Evolutionary conservation across 2,888 invertebrate species (phyloP).

Genomic region (Cheilosia vulpina): DNA sequence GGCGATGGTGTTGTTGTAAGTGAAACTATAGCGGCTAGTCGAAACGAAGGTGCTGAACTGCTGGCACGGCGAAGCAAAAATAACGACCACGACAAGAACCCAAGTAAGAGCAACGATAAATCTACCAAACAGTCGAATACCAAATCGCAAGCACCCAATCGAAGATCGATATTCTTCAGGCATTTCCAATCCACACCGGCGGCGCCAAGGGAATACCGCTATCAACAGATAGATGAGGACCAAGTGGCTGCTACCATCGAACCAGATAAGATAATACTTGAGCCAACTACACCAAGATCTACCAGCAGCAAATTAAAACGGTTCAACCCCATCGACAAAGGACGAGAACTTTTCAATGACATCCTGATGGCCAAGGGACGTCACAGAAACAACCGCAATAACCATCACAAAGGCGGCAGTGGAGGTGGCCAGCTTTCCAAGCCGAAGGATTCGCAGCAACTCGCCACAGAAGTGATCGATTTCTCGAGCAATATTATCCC

Average conservation of each 20-base stretch:
- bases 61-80: conserved; percentile 64
- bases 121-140: conserved; percentile 47
- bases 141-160: conserved; percentile 45
- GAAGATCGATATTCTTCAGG: conserved; percentile 61
- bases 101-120: conserved; percentile 34
- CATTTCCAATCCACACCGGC: conserved; percentile 40
- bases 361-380: conserved; percentile 83
- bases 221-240: conserved; percentile 45
- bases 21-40: conserved; percentile 73
- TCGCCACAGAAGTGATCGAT: conserved; percentile 23
- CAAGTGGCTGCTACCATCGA: not conserved
- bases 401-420: conserved; percentile 68
- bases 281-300: conserved; percentile 1
- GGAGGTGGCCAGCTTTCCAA: conserved; percentile 20
- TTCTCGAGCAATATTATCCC: conserved; percentile 39
- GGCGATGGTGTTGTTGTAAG: conserved; percentile 71
- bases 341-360: conserved; percentile 81
- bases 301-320: conserved; percentile 63
- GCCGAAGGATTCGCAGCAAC: conserved; percentile 40
- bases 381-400: conserved; percentile 81
- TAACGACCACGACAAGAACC: conserved; percentile 69
- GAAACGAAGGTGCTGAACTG: conserved; percentile 77
- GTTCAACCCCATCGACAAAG: conserved; percentile 79
- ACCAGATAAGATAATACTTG: not conserved
- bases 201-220: conserved; percentile 37